Evolutionary conservation across 2,113 vertebrate genomes (phyloP), one percentile per base, ranked within the genome.

Genomic region (Neofelis nebulosa): DNA sequence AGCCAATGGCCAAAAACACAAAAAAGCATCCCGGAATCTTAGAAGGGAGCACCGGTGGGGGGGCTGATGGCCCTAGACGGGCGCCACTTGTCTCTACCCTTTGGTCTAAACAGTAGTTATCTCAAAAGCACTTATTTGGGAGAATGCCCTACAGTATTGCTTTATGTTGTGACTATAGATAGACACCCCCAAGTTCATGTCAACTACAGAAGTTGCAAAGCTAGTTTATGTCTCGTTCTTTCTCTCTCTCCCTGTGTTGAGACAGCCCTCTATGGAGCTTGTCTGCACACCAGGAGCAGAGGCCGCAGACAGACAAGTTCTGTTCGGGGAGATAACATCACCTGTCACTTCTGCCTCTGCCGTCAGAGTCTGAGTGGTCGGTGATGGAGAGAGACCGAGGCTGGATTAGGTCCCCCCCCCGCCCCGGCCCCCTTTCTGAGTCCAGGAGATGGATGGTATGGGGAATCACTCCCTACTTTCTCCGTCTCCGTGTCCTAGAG

Each of bases 231-330:
- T 87, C 69, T 74, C 36, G 6, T 83, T 38, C 50, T 78, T 5
- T 27, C 27, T 33, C 57, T 38, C 57, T 48, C 45, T 63, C 48
- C n/a, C 29, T 27, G 52, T 29, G 0, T 0, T 57, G 57, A 66
- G 38, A 76, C 16, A n/a, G 29, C 45, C 0, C 8, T 7, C 36
- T 0, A 0, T 9, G 15, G 23, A 71, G 29, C n/a, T 25, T 45
- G 55, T 85, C 8, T n/a, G 29, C 16, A 7, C 27, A 19, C 25
- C 33, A 4, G 0, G 1, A 3, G 25, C 55, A 63, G 80, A 81
- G 14, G 33, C 36, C 81, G 16, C 57, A 12, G 18, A 10, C 48
- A 5, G 73, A 63, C 10, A 5, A 38, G 52, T 36, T 73, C 68
- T 78, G 71, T 55, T 74, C 38, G 6, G 79, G 63, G 29, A 93